phyloP scores from a whole-genome alignment of 2,888 invertebrate genomes.

The Drosophila kanekoi region DNA sequence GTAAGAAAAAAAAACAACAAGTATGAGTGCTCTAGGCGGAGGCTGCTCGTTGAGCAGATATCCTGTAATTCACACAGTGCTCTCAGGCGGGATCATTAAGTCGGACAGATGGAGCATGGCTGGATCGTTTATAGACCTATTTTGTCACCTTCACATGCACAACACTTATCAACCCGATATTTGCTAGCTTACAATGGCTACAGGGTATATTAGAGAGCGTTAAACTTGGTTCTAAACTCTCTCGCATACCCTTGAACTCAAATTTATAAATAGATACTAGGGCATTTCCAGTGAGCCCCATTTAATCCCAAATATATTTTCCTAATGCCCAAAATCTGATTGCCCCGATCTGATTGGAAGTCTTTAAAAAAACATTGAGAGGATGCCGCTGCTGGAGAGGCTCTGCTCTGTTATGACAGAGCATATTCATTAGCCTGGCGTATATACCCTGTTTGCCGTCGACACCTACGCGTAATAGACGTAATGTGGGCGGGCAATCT shows the following conservation, averaged over 20 bases:
- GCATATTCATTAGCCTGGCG: no score
- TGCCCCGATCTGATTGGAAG: background rate
- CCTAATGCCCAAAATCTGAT: background rate
- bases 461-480: constrained; percentile 34
- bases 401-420: no score
- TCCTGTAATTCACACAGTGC: background rate
- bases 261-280: background rate
- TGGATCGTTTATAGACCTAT: no score
- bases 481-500: constrained; percentile 49
- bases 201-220: no score
- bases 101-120: no score
- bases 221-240: no score
- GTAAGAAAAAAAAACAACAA: constrained; percentile 15
- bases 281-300: background rate
- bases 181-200: no score
- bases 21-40: background rate
- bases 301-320: constrained; percentile 8
- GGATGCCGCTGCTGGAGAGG: background rate
- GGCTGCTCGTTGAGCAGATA: background rate
- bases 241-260: constrained; percentile 29
- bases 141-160: no score
- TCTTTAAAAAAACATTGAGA: background rate
- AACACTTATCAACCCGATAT: no score
- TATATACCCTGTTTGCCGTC: constrained; percentile 23
- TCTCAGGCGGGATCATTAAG: no score